These are phyloP conservation scores for Nipponacmea schrenckii DNA, from an alignment of 2,888 invertebrate genomes.

Conservation along the genomic window DNA sequence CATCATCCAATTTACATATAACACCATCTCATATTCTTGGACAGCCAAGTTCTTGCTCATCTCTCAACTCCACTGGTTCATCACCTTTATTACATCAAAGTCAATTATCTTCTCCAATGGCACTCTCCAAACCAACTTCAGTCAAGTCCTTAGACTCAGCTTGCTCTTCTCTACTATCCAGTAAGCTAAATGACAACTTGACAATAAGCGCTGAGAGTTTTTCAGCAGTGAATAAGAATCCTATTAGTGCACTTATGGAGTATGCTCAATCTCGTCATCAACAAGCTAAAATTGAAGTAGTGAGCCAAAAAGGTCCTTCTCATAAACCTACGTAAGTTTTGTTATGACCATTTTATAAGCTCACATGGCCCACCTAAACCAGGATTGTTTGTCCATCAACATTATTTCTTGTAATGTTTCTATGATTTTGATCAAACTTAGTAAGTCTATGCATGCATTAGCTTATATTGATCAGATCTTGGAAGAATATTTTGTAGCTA, in stretches of 20 bases:
- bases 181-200: slow-evolving; percentile 22
- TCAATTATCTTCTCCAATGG: not conserved
- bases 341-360: not conserved
- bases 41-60: too few relatives aligned
- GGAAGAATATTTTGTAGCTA: too few relatives aligned
- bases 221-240: slow-evolving; percentile 67
- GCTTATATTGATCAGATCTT: too few relatives aligned
- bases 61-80: not conserved
- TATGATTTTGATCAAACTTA: too few relatives aligned
- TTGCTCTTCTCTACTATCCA: not conserved
- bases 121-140: too few relatives aligned
- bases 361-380: too few relatives aligned
- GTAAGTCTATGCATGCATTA: too few relatives aligned
- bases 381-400: too few relatives aligned
- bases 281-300: slow-evolving; percentile 61
- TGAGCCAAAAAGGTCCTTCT: slow-evolving; percentile 63
- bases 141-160: too few relatives aligned
- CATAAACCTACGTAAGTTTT: slow-evolving; percentile 66
- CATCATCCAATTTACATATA: not conserved
- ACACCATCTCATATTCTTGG: not conserved
- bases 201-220: slow-evolving; percentile 58
- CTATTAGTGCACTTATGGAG: slow-evolving; percentile 68
- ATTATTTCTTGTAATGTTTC: too few relatives aligned
- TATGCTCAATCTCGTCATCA: slow-evolving; percentile 67
- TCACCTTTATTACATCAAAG: not conserved